Base-by-base conservation (phyloP, 1,140 invertebrate genomes). In the Trichonephila clavipes region DNA sequence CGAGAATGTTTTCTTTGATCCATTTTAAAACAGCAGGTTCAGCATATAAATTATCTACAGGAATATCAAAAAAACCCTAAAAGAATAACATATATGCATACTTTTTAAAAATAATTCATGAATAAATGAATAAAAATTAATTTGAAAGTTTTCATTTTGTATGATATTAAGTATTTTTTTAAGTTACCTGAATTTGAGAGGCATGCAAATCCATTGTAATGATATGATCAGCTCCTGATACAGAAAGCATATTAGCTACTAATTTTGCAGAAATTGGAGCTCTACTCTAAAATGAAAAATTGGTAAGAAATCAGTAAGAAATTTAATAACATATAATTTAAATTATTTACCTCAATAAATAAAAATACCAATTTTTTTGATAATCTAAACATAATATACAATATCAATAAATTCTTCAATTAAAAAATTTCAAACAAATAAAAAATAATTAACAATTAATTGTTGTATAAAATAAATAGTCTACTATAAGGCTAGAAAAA, bases 181-280 rank as follows among this genome's bases (percentile, higher is more conserved):
- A 69, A 16, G 66, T 16, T 94, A 96, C 96, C 96, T 97, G 99
- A 95, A 99, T 99, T 96, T 99, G 99, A 94, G 99, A 99, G 40
- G 99, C 98, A 96, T 99, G 99, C 61, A 99, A 97, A 96, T 99
- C 99, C 98, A 99, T 99, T 24, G 99, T 99, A 95, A 99, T 99
- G 92, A 99, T 99, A 95, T 99, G 99, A 96, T 99, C 99, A 7
- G 99, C 99, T 58, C 99, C 99, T 95, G 99, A 98, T 21, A 99
- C 99, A 83, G 98, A 99, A 94, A 99, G 96, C 98, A 99, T 99
- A 96, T 99, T 99, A 7, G 99, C 99, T 12, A 99, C 98, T 91
- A 99, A 96, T 96, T 99, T 99, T 6, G 99, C 99, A 77, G 99
- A 99, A 94, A 99, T 99, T 14, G 99, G 99, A n/a, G 99, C 99